Evolutionary conservation across 1,140 invertebrate genomes (phyloP).

Genomic region (Heliothis virescens): DNA sequence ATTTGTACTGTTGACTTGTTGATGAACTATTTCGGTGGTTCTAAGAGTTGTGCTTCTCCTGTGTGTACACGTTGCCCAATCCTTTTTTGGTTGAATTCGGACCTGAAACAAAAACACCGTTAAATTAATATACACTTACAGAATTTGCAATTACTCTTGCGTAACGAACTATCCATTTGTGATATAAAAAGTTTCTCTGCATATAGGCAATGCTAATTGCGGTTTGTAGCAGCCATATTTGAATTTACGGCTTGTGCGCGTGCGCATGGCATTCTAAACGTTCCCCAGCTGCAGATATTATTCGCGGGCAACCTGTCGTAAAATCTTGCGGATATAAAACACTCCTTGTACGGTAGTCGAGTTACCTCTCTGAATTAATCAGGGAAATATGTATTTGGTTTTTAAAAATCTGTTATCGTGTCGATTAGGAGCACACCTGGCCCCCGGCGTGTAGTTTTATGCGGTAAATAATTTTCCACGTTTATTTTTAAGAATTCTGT

Average conservation of each 20-base stretch:
- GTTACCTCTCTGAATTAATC: background rate
- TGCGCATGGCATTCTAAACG: conserved; percentile 71
- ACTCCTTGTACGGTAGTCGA: background rate
- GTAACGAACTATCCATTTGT: conserved; percentile 52
- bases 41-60: conserved; percentile 75
- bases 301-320: conserved; percentile 59
- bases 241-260: conserved; percentile 74
- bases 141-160: conserved; percentile 58
- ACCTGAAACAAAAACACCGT: conserved; percentile 70
- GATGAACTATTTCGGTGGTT: conserved; percentile 58
- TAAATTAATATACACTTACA: conserved; percentile 20
- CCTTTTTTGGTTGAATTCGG: conserved; percentile 67
- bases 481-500: conserved; percentile 49
- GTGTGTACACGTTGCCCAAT: conserved; percentile 80
- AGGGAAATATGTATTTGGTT: no score
- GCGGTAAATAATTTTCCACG: background rate
- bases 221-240: conserved; percentile 78
- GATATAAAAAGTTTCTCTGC: conserved; percentile 66
- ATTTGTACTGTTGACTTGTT: conserved; percentile 56
- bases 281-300: conserved; percentile 67
- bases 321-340: conserved; percentile 68
- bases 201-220: conserved; percentile 76
- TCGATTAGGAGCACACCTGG: no score
- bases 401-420: no score
- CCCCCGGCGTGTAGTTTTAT: no score